A percentile compares a stretch with the other conserved stretches of the same genome.
These are phyloP conservation scores for Drosophila borealis DNA, from an alignment of 2,888 invertebrate genomes.

Conservation along the genomic window DNA sequence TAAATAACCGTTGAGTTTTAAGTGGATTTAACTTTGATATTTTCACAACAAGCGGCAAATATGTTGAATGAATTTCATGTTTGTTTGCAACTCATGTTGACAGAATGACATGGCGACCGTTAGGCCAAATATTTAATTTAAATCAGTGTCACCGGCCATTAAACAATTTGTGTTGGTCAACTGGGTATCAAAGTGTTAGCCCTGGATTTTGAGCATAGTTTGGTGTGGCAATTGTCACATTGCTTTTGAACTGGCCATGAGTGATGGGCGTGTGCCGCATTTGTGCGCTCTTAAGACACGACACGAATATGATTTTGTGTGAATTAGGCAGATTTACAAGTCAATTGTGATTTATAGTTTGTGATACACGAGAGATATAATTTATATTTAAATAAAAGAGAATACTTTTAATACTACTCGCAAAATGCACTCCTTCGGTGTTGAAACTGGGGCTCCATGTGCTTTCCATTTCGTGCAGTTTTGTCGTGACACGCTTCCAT, in stretches of 20 bases:
- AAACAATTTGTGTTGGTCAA: conserved; percentile 41
- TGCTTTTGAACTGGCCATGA: not conserved
- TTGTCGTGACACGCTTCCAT: not conserved
- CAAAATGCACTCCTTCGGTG: too few relatives aligned
- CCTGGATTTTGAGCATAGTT: not conserved
- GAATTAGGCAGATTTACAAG: too few relatives aligned
- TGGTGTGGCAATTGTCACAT: not conserved
- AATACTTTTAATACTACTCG: too few relatives aligned
- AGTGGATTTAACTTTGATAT: conserved; percentile 59
- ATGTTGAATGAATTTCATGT: conserved; percentile 52
- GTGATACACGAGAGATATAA: too few relatives aligned
- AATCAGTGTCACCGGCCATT: conserved; percentile 74
- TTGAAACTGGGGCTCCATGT: too few relatives aligned
- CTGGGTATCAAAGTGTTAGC: conserved; percentile 15
- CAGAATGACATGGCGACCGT: conserved; percentile 53
- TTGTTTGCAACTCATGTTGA: conserved; percentile 60
- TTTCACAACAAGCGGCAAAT: conserved; percentile 31
- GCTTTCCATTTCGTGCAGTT: too few relatives aligned
- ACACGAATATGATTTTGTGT: too few relatives aligned
- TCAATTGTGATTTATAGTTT: too few relatives aligned
- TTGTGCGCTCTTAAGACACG: too few relatives aligned
- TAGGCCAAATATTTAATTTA: conserved; percentile 76
- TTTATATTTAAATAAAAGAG: too few relatives aligned
- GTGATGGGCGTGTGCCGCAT: not conserved
- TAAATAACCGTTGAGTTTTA: conserved; percentile 54